These are phyloP conservation scores for Coregonus suidteri DNA, from an alignment of 2,797 vertebrate species.

Conservation along the genomic window DNA sequence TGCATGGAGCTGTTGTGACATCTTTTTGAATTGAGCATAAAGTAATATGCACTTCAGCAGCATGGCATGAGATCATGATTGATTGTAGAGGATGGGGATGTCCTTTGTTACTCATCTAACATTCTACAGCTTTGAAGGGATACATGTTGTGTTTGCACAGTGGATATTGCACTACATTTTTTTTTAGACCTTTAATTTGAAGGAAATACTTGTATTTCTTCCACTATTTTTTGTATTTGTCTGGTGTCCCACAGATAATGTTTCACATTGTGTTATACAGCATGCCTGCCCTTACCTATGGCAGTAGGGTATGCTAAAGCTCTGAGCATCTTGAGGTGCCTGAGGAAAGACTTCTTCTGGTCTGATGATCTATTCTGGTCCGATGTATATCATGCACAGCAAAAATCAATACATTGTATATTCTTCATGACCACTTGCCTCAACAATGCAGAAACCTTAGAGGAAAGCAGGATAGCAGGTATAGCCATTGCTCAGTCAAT, in stretches of 20 bases:
- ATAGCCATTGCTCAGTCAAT: too few relatives aligned
- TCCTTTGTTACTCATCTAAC: neutral
- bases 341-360: neutral
- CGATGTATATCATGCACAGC: neutral
- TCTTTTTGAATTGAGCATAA: slow-evolving; percentile 28
- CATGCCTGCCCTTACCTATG: neutral
- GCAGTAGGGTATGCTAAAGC: neutral
- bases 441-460: neutral
- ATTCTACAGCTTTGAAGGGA: neutral
- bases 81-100: neutral
- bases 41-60: neutral
- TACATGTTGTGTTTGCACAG: neutral
- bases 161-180: neutral
- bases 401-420: neutral
- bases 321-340: neutral
- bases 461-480: neutral
- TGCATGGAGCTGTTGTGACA: slow-evolving; percentile 39
- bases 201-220: neutral
- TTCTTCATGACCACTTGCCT: neutral
- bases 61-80: neutral
- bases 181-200: neutral
- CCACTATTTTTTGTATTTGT: neutral
- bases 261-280: neutral
- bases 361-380: slow-evolving; percentile 6
- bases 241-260: neutral